Evolutionary conservation across 2,888 invertebrate species (phyloP), one percentile per base, ranked within the genome.

Genomic region (Corythucha ciliata): DNA sequence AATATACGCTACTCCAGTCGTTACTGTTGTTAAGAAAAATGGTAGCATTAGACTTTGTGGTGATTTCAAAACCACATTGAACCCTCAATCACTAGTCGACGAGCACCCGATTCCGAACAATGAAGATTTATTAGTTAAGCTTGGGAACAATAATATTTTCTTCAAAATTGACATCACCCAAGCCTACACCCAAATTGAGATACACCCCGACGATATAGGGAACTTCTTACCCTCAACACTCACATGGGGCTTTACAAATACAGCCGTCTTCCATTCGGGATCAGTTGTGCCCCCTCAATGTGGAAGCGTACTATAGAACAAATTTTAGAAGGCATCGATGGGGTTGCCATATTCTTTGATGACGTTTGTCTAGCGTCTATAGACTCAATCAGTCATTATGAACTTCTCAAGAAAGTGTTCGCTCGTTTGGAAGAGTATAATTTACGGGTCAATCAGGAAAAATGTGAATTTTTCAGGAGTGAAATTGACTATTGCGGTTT

Each of bases 371-470:
- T 66, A 0, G 60, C 59, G 14, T 60, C 60, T 1, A 34, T 33
- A 5, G 21, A 26, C 32, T 14, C 8, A 10, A 45, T 20, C 25
- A 55, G 40, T 12, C 62, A 63, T 42, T n/a, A 32, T 7, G 6
- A 49, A 18, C 58, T 61, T 18, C 51, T 63, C 2, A 39, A 47
- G 3, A 18, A 29, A 10, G 33, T 61, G 8, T 54, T 61, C 26
- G 20, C 46, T 18, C 48, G 53, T 0, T 47, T 62, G 8, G 21
- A 32, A 2, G 33, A 53, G 20, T 51, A 56, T 36, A 58, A 60
- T 1, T 48, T 64, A 2, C 57, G 56, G 2, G 48, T 63, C 6
- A 61, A 63, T 52, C 53, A 57, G 0, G 26, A 40, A 0, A 64
- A 65, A 55, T 57, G 58, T n/a, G 26, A 10, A 26, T 52, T 57